Evolutionary conservation across 2,113 vertebrate genomes (phyloP).

Genomic region (Carlito syrichta): DNA sequence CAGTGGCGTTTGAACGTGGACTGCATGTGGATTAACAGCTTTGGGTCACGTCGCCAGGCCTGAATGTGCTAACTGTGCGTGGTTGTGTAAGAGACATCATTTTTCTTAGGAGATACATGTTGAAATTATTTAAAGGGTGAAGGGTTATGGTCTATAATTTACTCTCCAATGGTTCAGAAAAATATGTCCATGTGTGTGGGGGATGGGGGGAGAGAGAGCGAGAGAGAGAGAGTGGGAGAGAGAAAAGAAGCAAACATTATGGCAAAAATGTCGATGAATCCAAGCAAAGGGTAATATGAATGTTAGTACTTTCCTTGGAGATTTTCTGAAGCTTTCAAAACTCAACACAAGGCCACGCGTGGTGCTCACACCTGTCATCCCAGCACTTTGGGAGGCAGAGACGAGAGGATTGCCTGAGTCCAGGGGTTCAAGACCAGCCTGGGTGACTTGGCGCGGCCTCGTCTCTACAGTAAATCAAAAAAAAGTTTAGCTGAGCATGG

Average conservation of each 20-base stretch:
- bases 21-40: not conserved
- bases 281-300: not conserved
- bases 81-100: slow-evolving; percentile 40
- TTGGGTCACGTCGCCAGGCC: not conserved
- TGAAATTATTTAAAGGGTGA: slow-evolving; percentile 51
- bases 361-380: not conserved
- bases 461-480: not conserved
- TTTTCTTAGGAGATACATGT: not conserved
- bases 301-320: not conserved
- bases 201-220: too few relatives aligned
- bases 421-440: not conserved
- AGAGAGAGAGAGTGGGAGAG: not conserved
- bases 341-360: not conserved
- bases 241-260: not conserved
- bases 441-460: not conserved
- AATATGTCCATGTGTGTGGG: not conserved
- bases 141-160: not conserved
- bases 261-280: not conserved
- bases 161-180: not conserved
- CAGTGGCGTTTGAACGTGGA: not conserved
- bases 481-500: not conserved
- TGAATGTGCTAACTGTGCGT: not conserved
- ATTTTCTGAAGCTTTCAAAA: not conserved
- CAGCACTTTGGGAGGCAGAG: not conserved
- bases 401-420: not conserved